A percentile compares a stretch with the other conserved stretches of the same genome.
These are phyloP conservation scores for Trachelus troglodyta DNA, from an alignment of 2,888 invertebrate genomes.

Conservation along the genomic window DNA sequence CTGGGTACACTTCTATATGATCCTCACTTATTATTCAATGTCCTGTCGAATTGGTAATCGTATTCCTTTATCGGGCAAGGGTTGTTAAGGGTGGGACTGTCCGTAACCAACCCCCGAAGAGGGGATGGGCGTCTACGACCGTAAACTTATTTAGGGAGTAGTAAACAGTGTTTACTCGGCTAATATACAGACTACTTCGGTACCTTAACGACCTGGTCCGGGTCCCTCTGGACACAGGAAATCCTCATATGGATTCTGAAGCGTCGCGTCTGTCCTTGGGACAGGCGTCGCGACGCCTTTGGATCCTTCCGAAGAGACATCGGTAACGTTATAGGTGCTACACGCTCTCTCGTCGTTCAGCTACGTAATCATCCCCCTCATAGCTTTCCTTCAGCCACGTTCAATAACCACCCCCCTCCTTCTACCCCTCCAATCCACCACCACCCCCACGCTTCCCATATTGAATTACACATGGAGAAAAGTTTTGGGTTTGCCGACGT, in stretches of 20 bases:
- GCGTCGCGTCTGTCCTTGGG: constrained; percentile 14
- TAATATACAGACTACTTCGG: constrained; percentile 45
- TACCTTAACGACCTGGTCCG: constrained; percentile 43
- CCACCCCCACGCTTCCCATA: constrained; percentile 34
- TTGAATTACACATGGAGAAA: constrained; percentile 53
- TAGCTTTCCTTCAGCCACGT: neutral
- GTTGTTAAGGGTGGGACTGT: neutral
- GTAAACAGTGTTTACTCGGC: constrained; percentile 55
- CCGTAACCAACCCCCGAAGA: neutral
- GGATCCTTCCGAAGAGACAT: constrained; percentile 5
- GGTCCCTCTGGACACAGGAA: constrained; percentile 17
- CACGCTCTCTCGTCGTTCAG: constrained; percentile 12
- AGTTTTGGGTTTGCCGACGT: constrained; percentile 43
- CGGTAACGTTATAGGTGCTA: neutral
- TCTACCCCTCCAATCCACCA: neutral
- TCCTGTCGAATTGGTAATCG: neutral
- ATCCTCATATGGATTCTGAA: constrained; percentile 41
- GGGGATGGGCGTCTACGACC: constrained; percentile 18
- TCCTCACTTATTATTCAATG: neutral
- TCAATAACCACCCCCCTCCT: neutral
- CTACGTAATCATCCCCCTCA: neutral
- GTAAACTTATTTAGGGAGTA: constrained; percentile 52
- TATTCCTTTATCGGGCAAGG: neutral
- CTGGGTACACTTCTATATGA: neutral
- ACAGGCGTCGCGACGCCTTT: neutral